phyloP scores from a whole-genome alignment of 2,113 vertebrate species.

The Mystacornis crossleyi region DNA sequence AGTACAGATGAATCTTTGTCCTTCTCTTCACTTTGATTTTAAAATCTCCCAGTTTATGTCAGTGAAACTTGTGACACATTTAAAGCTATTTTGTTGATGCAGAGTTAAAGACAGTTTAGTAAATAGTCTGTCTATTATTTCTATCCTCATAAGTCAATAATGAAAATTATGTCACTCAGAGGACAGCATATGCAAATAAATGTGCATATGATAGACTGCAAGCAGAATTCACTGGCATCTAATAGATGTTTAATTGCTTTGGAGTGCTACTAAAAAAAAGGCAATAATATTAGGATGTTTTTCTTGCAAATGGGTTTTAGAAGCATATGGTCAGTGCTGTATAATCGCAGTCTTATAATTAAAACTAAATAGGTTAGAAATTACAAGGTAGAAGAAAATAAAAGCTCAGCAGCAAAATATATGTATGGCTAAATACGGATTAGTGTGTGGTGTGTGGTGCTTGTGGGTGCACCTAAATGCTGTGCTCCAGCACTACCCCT shows the following conservation, averaged over 20 bases:
- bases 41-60: background rate
- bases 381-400: background rate
- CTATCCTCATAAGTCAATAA: background rate
- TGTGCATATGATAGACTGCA: background rate
- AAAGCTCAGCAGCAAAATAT: background rate
- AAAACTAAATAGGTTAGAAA: slow-evolving; percentile 3
- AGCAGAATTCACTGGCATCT: slow-evolving; percentile 5
- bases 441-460: background rate
- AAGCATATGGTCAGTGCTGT: background rate
- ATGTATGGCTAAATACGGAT: background rate
- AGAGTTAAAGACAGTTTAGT: background rate
- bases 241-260: slow-evolving; percentile 30
- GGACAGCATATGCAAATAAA: slow-evolving; percentile 21
- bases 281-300: background rate
- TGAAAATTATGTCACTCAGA: background rate
- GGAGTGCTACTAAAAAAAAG: background rate
- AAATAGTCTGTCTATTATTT: slow-evolving; percentile 17
- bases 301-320: background rate
- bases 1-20: background rate
- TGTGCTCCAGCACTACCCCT: background rate
- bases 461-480: background rate
- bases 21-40: slow-evolving; percentile 27
- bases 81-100: background rate
- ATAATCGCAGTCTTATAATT: background rate
- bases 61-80: background rate